These are phyloP conservation scores for Characodon lateralis DNA, from an alignment of 2,797 vertebrate species.

Conservation along the genomic window DNA sequence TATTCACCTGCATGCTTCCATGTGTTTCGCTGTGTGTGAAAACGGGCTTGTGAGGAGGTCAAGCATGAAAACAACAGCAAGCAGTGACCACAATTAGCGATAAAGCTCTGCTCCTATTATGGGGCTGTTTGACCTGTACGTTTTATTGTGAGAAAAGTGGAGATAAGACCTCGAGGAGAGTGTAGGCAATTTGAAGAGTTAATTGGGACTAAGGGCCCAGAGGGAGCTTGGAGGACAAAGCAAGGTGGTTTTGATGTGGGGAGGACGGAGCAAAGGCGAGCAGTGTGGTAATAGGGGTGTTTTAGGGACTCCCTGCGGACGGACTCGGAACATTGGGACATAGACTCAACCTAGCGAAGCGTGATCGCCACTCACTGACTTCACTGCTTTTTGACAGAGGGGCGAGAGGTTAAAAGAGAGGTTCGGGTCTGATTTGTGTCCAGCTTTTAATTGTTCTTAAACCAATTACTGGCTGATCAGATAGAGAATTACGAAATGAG, in stretches of 20 bases:
- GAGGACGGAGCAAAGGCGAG: slow-evolving; percentile 21
- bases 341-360: slow-evolving; percentile 57
- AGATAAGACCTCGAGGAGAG: slow-evolving; percentile 63
- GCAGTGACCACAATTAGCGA: slow-evolving; percentile 63
- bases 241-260: slow-evolving; percentile 20
- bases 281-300: slow-evolving; percentile 73
- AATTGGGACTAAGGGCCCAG: slow-evolving; percentile 27
- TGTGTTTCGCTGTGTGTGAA: slow-evolving; percentile 64
- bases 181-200: slow-evolving; percentile 31
- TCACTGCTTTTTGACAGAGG: slow-evolving; percentile 30
- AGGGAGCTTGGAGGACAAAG: slow-evolving; percentile 5
- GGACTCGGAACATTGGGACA: slow-evolving; percentile 69
- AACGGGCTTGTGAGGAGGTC: slow-evolving; percentile 50
- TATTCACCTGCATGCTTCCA: slow-evolving; percentile 30
- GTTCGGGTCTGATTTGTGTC: slow-evolving; percentile 2
- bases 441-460: slow-evolving; percentile 8
- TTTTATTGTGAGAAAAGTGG: slow-evolving; percentile 73
- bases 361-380: slow-evolving; percentile 56
- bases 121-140: slow-evolving; percentile 56
- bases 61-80: slow-evolving; percentile 66
- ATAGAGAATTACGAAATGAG: background rate
- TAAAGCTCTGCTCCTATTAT: slow-evolving; percentile 56
- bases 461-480: background rate
- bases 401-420: slow-evolving; percentile 7
- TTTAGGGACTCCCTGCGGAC: slow-evolving; percentile 62